Percentiles rank a stretch among this genome's conserved stretches.
phyloP scores from a whole-genome alignment of 2,797 vertebrate genomes.

The Synanceia verrucosa region DNA sequence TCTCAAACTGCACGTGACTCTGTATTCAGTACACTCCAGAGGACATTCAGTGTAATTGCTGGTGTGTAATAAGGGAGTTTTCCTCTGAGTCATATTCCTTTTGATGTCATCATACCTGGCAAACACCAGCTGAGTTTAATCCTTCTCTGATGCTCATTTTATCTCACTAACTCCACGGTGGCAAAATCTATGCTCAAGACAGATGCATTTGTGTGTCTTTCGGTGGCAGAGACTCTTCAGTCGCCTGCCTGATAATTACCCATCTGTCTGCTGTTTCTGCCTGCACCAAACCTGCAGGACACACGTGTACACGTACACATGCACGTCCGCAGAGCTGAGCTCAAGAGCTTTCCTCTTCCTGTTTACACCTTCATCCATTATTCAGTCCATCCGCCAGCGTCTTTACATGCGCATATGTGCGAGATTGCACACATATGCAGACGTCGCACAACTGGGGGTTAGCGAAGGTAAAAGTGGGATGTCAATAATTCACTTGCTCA shows the following conservation, averaged over 20 bases:
- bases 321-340: constrained; percentile 39
- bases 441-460: constrained; percentile 37
- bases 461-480: constrained; percentile 50
- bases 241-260: constrained; percentile 72
- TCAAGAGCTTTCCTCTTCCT: constrained; percentile 76
- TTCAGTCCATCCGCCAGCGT: constrained; percentile 71
- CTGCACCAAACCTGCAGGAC: constrained; percentile 66
- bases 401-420: constrained; percentile 64
- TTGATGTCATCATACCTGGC: constrained; percentile 7
- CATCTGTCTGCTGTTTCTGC: constrained; percentile 69
- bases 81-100: neutral
- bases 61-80: neutral
- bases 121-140: constrained; percentile 19
- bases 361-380: constrained; percentile 80
- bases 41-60: neutral
- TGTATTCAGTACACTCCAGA: too few species aligned
- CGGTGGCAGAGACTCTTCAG: constrained; percentile 41
- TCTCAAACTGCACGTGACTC: neutral
- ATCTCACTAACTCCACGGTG: constrained; percentile 17
- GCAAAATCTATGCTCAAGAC: constrained; percentile 37
- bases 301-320: constrained; percentile 12
- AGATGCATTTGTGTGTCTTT: constrained; percentile 56
- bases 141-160: constrained; percentile 30
- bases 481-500: constrained; percentile 67
- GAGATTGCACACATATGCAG: constrained; percentile 28